Evolutionary conservation across 1,140 invertebrate species (phyloP).

Genomic region (Alviniconcha marisindica): DNA sequence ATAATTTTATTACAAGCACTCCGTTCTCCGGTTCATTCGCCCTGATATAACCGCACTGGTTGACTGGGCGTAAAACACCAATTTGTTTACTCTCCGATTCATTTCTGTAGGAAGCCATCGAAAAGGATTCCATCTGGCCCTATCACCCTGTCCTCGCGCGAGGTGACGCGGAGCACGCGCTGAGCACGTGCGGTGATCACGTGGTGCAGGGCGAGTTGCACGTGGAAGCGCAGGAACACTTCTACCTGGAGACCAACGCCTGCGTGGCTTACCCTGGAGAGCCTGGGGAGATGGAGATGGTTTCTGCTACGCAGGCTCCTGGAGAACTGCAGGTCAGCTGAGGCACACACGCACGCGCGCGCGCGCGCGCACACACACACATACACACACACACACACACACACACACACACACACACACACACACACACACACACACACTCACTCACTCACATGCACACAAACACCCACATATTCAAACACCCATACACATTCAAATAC

Average conservation of each 20-base stretch:
- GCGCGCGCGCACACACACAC: background rate
- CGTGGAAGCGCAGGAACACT: conserved; percentile 96
- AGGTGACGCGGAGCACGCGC: conserved; percentile 83
- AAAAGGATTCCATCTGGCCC: conserved; percentile 52
- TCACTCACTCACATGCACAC: conserved; percentile 15
- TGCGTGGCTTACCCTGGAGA: conserved; percentile 86
- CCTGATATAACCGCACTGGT: too few species aligned
- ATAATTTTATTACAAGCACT: too few species aligned
- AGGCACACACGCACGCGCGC: too few species aligned
- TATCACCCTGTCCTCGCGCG: conserved; percentile 64
- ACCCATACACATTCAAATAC: background rate
- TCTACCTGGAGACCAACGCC: conserved; percentile 93
- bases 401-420: conserved; percentile 31
- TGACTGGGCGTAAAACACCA: too few species aligned
- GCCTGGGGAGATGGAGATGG: conserved; percentile 90
- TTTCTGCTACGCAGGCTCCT: conserved; percentile 90
- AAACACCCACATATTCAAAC: background rate
- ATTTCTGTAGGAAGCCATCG: conserved; percentile 78
- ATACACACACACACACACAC: conserved; percentile 17
- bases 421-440: conserved; percentile 29
- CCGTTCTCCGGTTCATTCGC: too few species aligned
- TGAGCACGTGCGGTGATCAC: conserved; percentile 79
- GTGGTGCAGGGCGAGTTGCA: conserved; percentile 81
- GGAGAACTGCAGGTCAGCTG: too few species aligned
- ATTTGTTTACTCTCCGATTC: too few species aligned